phyloP scores from a whole-genome alignment of 2,888 invertebrate genomes.

The Sinodicranocentrus sp. region DNA sequence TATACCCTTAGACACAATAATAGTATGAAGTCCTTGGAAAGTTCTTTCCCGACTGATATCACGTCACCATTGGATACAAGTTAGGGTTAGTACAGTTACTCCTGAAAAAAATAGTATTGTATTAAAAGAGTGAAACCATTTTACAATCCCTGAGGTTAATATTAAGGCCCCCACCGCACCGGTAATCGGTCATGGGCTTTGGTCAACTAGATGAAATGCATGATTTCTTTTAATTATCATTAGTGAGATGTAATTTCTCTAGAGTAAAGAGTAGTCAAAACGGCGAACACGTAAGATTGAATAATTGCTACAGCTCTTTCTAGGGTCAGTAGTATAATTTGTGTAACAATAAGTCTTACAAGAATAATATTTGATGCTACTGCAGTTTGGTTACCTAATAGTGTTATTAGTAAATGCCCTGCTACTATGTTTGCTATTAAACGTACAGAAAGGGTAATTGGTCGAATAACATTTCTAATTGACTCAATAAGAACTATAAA shows the following conservation, averaged over 20 bases:
- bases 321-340: conserved; percentile 81
- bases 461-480: conserved; percentile 86
- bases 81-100: conserved; percentile 79
- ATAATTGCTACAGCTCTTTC: conserved; percentile 83
- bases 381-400: conserved; percentile 80
- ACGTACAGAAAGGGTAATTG: conserved; percentile 85
- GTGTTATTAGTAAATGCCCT: conserved; percentile 84
- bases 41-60: conserved; percentile 85
- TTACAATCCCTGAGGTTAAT: conserved; percentile 81
- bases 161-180: conserved; percentile 82
- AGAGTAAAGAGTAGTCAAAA: conserved; percentile 84
- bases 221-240: conserved; percentile 82
- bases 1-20: conserved; percentile 82
- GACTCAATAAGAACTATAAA: conserved; percentile 88
- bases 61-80: conserved; percentile 85
- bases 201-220: conserved; percentile 84
- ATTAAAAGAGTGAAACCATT: conserved; percentile 83
- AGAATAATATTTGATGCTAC: conserved; percentile 25
- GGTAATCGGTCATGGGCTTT: conserved; percentile 84
- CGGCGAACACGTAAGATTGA: conserved; percentile 84
- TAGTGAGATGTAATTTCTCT: conserved; percentile 82
- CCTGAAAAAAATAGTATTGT: conserved; percentile 81
- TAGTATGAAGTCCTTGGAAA: conserved; percentile 84
- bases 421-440: conserved; percentile 89
- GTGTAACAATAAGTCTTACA: conserved; percentile 78